phyloP scores from a whole-genome alignment of 2,797 vertebrate genomes.

The Sciaenops ocellatus region DNA sequence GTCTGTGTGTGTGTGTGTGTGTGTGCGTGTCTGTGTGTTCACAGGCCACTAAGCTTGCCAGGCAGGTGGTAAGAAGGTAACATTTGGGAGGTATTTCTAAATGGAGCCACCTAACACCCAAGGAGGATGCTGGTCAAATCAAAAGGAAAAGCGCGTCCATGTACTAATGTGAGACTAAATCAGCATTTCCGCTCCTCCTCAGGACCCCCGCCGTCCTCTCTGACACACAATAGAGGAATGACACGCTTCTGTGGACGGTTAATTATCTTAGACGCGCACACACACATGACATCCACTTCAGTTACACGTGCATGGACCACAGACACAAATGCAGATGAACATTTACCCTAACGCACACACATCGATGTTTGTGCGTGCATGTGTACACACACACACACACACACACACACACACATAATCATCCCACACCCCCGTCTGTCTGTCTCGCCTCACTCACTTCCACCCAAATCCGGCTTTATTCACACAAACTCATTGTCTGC shows the following conservation, averaged over 20 bases:
- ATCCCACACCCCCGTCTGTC: constrained; percentile 27
- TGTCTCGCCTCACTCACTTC: constrained; percentile 39
- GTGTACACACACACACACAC: constrained; percentile 27
- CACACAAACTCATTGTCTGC: constrained; percentile 55
- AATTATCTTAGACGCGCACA: constrained; percentile 79
- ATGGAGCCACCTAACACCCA: constrained; percentile 44
- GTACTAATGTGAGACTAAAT: constrained; percentile 81
- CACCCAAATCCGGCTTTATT: constrained; percentile 56
- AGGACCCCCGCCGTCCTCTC: constrained; percentile 62
- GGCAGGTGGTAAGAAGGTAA: constrained; percentile 48
- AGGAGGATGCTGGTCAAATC: constrained; percentile 58
- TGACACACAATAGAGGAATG: constrained; percentile 81
- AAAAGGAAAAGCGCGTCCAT: constrained; percentile 62
- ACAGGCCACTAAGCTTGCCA: background rate
- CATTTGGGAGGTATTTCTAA: constrained; percentile 45
- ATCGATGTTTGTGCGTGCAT: background rate
- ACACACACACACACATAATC: constrained; percentile 25
- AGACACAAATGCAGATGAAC: constrained; percentile 52
- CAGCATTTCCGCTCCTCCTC: constrained; percentile 82
- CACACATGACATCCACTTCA: constrained; percentile 45
- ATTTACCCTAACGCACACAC: constrained; percentile 29
- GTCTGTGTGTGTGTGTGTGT: background rate
- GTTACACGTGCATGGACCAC: constrained; percentile 57
- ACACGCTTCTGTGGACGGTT: constrained; percentile 81
- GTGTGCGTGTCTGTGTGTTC: background rate